Evolutionary conservation across 2,888 invertebrate genomes (phyloP), one percentile per base, ranked within the genome.

Genomic region (Drosophila melanosoma): DNA sequence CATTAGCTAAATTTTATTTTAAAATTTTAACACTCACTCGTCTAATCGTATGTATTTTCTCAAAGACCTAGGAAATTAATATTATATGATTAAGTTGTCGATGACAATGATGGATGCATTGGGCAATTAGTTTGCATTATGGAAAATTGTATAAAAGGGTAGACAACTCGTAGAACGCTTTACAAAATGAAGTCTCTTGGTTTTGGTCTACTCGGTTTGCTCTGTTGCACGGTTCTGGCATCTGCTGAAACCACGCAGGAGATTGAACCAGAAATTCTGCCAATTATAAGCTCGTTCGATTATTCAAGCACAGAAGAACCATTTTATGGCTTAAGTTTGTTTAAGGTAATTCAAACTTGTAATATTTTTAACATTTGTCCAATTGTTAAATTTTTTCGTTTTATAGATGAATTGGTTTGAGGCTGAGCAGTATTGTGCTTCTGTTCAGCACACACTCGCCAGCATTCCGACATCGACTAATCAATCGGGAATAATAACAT

Each of bases 71-170:
- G 12, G 45, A 12, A 20, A 45, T 45, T 12, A 23, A 23, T 23
- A 23, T 1, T 45, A 23, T 15, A 7, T 23, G 1, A 2, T 45
- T 23, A 3, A 0, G 12, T 15, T 33, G 2, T 2, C 15, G 54
- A 11, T 71, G 71, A 72, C 68, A 72, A 48, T 79, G 78, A 79
- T 79, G 53, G 23, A 79, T 79, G 63, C 8, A 26, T 12, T 48
- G 0, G 4, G 49, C 42, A 63, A 60, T 49, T 45, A 52, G 23
- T 23, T 40, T 10, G 1, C 0, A 29, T 20, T 20, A 4, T 3
- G 29, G n/a, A 0, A 42, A 26, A 15, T 12, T 1, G 26, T 69
- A 69, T 69, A 69, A 58, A 69, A 69, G 17, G 51, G 35, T 11
- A 8, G 7, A 7, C 32, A 6, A 0, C 15, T n/a, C 0, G 0